Evolutionary conservation across 1,140 invertebrate species (phyloP), one percentile per base, ranked within the genome.

Genomic region (Listronotus oregonensis): DNA sequence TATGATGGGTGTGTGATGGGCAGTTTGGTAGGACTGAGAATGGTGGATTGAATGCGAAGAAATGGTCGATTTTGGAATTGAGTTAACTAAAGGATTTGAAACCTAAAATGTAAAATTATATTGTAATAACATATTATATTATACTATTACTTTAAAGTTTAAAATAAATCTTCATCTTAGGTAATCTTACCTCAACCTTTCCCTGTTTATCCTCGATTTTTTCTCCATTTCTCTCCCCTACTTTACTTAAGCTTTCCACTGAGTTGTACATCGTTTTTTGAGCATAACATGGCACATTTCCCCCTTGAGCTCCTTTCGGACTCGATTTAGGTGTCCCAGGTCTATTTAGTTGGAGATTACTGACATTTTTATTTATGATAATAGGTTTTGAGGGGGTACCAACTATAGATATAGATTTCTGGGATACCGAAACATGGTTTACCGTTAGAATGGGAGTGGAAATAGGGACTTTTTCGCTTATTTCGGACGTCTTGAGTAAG

Each of bases 281-380:
- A 57, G 67, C 62, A 60, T 75, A 74, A 63, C 71, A 75, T 18
- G 72, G 72, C 40, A 67, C 66, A 37, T 59, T 61, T 0, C 46
- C 59, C 0, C 37, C 15, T 43, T 21, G 27, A 17, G 15, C 11
- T 21, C 15, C 17, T 43, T 37, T 39, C 51, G 7, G 27, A 18
- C n/a, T 12, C 7, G 43, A 11, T 37, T 50, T 56, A 1, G 66
- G 66, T 11, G 62, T 57, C 12, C 49, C 63, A 6, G 60, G 63
- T 37, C 50, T 43, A 18, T 40, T 10, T 34, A 46, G 14, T 43
- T 55, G 31, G 15, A 34, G 39, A 39, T 60, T 47, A 18, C 34
- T 65, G 9, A 56, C 11, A 43, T 37, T 67, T 32, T 64, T 70
- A 58, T 72, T 72, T 17, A 69, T 66, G 7, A 64, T 51, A 39